Base-by-base conservation (phyloP, 2,113 vertebrate genomes). In the Platichthys stellatus region DNA sequence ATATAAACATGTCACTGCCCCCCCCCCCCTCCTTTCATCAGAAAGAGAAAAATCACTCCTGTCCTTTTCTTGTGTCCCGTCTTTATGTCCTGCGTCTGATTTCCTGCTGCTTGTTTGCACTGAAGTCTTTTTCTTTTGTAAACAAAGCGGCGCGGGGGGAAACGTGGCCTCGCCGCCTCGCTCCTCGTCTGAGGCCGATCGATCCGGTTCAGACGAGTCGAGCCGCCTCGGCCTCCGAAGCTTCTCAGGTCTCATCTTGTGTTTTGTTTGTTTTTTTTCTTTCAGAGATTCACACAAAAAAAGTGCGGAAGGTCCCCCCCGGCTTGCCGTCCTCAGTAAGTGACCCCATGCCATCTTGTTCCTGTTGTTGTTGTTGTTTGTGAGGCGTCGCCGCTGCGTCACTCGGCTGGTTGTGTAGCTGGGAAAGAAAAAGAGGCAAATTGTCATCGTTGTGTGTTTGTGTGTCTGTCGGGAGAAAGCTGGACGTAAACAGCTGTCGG, bases 241-340 rank as follows among this genome's bases (percentile, higher is more conserved):
- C 65, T 26, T 57, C 59, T 73, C 21, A 24, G 23, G 38, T 59
- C 60, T 88, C 59, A 58, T 68, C 5, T 23, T 38, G 81, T 81
- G 68, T 85, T 83, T 84, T 63, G 13, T 62, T 73, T 61, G 20
- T 62, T 77, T 64, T 21, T 82, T 88, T 90, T 91, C 82, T 94
- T 94, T 82, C 94, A 98, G 97, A 98, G 78, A 94, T 97, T 71
- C 97, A 97, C 86, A 93, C 97, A 89, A 99, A 98, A 94, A 98
- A 98, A 94, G 96, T 99, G 82, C 95, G 97, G 35, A 99, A 98
- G 93, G 97, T 99, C 89, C 97, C 97, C 66, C 97, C 97, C 59
- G 97, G 97, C 88, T 94, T 99, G 92, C 97, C 97, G 51, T 99
- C 97, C 74, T 99, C 97, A 81, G 97, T 99, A 96, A 98, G 97